These are phyloP conservation scores for Actinostola sp. DNA, from an alignment of 92 coral and sea anemone genomes.

Conservation along the genomic window DNA sequence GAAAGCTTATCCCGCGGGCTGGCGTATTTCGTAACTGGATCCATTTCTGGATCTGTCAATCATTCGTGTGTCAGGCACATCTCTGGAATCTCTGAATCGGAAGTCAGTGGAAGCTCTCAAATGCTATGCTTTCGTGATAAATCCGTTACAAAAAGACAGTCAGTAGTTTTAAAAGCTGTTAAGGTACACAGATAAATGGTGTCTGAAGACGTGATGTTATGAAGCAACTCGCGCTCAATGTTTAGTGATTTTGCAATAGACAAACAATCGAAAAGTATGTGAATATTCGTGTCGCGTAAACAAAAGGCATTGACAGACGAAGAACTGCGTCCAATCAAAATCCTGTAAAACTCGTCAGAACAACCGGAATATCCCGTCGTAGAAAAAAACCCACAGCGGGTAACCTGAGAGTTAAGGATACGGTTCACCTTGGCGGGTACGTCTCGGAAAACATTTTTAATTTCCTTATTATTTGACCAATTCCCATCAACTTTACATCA, in stretches of 20 bases:
- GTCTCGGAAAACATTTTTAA: no score
- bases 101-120: background rate
- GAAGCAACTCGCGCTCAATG: background rate
- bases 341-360: background rate
- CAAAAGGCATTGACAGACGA: background rate
- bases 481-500: no score
- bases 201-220: no score
- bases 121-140: background rate
- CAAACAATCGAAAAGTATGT: background rate
- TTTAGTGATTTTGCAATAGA: constrained; percentile 3
- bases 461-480: no score
- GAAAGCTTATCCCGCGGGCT: constrained; percentile 33
- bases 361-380: no score
- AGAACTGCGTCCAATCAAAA: background rate
- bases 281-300: background rate
- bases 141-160: background rate
- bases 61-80: background rate
- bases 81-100: background rate
- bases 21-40: constrained; percentile 13
- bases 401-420: no score
- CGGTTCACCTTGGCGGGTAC: no score
- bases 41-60: constrained; percentile 18
- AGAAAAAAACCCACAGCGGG: no score
- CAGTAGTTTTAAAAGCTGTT: background rate
- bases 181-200: background rate